Evolutionary conservation across 2,797 vertebrate species (phyloP).

Genomic region (Enteromius afrohamiltoni): DNA sequence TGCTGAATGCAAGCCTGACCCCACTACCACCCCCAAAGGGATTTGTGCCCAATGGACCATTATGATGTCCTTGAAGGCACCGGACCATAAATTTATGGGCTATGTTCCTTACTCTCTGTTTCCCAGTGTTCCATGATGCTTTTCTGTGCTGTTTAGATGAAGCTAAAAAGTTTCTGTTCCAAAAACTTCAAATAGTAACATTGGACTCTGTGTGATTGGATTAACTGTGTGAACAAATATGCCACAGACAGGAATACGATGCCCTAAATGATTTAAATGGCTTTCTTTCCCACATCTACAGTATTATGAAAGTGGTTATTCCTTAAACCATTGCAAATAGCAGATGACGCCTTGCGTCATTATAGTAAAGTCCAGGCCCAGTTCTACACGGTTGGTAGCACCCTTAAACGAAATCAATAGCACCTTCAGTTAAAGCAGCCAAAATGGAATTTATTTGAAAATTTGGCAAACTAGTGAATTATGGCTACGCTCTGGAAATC

Average conservation of each 20-base stretch:
- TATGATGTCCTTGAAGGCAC: constrained; percentile 43
- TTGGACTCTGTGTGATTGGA: no score
- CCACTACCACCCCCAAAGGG: constrained; percentile 31
- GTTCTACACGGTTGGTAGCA: background rate
- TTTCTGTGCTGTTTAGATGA: constrained; percentile 11
- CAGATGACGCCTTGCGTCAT: background rate
- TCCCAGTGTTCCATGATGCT: constrained; percentile 15
- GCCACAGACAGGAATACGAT: background rate
- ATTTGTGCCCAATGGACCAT: constrained; percentile 43
- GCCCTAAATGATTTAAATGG: constrained; percentile 1
- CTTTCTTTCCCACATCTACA: background rate
- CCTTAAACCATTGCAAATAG: background rate
- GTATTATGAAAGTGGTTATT: background rate
- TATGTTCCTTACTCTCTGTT: constrained; percentile 14
- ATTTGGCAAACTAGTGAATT: background rate
- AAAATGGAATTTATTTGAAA: background rate
- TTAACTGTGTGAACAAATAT: constrained; percentile 10
- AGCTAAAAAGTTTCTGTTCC: background rate
- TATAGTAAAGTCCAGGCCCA: background rate
- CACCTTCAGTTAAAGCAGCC: background rate
- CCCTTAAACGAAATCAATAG: background rate
- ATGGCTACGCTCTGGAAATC: background rate
- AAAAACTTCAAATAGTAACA: constrained; percentile 16
- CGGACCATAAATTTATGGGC: constrained; percentile 43
- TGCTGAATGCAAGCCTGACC: constrained; percentile 37